phyloP scores from a whole-genome alignment of 1,140 invertebrate species.

The Coelopa frigida region DNA sequence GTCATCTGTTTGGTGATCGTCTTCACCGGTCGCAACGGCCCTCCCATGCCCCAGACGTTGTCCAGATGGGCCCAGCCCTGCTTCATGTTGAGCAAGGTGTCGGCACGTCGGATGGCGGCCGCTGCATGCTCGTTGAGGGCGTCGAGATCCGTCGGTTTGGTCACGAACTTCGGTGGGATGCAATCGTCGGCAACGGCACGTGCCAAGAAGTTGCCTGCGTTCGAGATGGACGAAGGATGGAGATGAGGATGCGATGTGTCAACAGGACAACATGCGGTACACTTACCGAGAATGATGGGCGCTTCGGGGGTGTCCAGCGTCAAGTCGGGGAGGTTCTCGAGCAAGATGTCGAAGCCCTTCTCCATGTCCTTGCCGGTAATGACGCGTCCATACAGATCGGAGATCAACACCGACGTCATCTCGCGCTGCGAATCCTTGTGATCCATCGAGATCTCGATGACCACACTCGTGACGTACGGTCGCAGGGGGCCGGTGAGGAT shows the following conservation, averaged over 20 bases:
- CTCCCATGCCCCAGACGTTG: conserved; percentile 88
- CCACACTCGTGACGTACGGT: conserved; percentile 44
- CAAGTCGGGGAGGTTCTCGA: conserved; percentile 73
- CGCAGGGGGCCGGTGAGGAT: conserved; percentile 49
- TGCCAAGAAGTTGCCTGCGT: conserved; percentile 72
- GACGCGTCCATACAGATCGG: conserved; percentile 74
- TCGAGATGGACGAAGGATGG: neutral
- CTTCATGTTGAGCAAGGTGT: conserved; percentile 75
- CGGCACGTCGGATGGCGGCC: conserved; percentile 66
- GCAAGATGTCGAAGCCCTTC: conserved; percentile 68
- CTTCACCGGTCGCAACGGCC: conserved; percentile 80
- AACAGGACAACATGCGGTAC: neutral
- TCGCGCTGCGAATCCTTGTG: conserved; percentile 85
- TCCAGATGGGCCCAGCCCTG: conserved; percentile 81
- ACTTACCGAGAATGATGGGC: conserved; percentile 58
- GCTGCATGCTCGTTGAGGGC: conserved; percentile 34
- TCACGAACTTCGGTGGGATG: conserved; percentile 75
- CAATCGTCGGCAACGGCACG: conserved; percentile 88
- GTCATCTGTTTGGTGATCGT: conserved; percentile 81
- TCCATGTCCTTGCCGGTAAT: conserved; percentile 69
- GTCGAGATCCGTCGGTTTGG: conserved; percentile 49
- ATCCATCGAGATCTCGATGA: conserved; percentile 78
- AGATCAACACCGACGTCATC: conserved; percentile 84
- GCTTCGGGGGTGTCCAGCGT: conserved; percentile 85
- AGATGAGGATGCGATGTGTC: too few species aligned